phyloP scores from a whole-genome alignment of 2,113 vertebrate species.

The Lynx canadensis region DNA sequence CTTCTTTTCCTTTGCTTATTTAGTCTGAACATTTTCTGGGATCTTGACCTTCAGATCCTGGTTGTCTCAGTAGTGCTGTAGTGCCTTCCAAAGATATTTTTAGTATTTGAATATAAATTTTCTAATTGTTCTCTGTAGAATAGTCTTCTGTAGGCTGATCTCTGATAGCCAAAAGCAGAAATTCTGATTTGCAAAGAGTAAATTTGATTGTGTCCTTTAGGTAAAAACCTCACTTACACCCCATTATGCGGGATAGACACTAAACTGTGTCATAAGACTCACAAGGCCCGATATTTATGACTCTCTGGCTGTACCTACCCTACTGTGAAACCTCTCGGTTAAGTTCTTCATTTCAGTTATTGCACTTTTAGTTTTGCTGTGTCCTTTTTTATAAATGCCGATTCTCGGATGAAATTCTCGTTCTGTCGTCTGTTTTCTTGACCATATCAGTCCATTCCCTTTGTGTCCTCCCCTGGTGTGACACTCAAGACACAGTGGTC shows the following conservation, averaged over 20 bases:
- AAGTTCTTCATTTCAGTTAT: neutral
- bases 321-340: neutral
- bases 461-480: neutral
- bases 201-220: neutral
- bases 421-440: neutral
- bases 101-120: slow-evolving; percentile 17
- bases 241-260: neutral
- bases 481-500: neutral
- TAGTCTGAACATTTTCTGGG: slow-evolving; percentile 11
- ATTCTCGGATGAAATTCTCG: slow-evolving; percentile 23
- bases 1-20: neutral
- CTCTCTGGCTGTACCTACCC: neutral
- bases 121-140: neutral
- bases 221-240: neutral
- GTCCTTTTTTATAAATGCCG: neutral
- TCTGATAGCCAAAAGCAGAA: neutral
- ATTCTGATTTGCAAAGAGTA: neutral
- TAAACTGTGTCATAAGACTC: neutral
- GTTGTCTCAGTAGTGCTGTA: neutral
- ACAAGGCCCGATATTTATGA: neutral
- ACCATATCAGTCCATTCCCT: neutral
- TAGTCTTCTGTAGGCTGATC: neutral
- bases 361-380: neutral
- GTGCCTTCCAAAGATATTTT: slow-evolving; percentile 16
- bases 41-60: slow-evolving; percentile 17